These are phyloP conservation scores for Acleris holmiana DNA, from an alignment of 2,888 invertebrate genomes.

Conservation along the genomic window DNA sequence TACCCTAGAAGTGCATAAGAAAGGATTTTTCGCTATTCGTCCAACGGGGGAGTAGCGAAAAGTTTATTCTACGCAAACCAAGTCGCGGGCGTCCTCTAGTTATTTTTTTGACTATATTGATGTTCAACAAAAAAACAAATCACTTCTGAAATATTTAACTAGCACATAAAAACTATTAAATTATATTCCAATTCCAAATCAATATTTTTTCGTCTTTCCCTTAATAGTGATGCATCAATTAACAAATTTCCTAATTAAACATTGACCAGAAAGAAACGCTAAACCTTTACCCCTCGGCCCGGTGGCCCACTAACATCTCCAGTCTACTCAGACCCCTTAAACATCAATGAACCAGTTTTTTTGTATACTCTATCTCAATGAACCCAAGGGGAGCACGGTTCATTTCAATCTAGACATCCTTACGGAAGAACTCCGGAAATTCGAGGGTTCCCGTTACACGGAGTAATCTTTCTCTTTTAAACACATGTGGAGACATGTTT, in stretches of 20 bases:
- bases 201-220: not conserved
- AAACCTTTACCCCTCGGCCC: conserved; percentile 53
- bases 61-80: no score
- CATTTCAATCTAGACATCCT: conserved; percentile 56
- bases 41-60: no score
- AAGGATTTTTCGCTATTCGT: no score
- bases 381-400: conserved; percentile 53
- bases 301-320: conserved; percentile 66
- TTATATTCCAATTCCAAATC: no score
- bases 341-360: conserved; percentile 49
- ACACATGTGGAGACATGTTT: conserved; percentile 38
- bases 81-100: no score
- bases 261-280: conserved; percentile 2
- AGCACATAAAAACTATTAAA: no score
- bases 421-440: conserved; percentile 70
- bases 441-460: conserved; percentile 66
- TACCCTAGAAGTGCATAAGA: no score
- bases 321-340: conserved; percentile 46
- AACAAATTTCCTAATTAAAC: not conserved
- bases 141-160: no score
- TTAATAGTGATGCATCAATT: not conserved
- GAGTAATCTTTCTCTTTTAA: conserved; percentile 52
- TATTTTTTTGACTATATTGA: no score
- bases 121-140: no score
- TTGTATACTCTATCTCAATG: conserved; percentile 41